Conservation (phyloP, 1,140 invertebrate genomes). For the Episyrphus balteatus region DNA sequence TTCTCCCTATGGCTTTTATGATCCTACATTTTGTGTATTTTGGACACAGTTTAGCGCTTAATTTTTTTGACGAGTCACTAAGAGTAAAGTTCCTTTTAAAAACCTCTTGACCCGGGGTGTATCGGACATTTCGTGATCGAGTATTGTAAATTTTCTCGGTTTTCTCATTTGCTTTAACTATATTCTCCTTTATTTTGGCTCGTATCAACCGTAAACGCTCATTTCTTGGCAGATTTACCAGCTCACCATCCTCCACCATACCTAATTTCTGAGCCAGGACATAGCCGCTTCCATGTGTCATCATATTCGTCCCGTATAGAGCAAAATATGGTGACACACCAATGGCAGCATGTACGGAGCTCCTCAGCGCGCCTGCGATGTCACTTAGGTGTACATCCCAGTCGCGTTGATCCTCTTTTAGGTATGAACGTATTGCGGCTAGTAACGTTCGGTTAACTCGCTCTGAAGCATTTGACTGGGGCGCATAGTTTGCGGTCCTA, state of each 20-base stretch:
- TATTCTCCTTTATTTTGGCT: background rate
- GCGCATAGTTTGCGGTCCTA: background rate
- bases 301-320: background rate
- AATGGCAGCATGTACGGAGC: background rate
- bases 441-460: slow-evolving; percentile 3
- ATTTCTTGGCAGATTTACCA: background rate
- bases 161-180: background rate
- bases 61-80: too few relatives aligned
- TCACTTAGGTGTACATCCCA: slow-evolving; percentile 2
- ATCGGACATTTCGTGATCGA: background rate
- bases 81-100: too few relatives aligned
- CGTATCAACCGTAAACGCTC: background rate
- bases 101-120: too few relatives aligned
- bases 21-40: too few relatives aligned
- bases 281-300: background rate
- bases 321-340: background rate
- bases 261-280: background rate
- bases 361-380: too few relatives aligned
- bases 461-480: slow-evolving; percentile 3
- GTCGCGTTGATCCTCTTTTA: background rate
- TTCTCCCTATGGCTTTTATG: too few relatives aligned
- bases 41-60: too few relatives aligned
- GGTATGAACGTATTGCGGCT: slow-evolving; percentile 1
- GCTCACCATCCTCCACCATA: background rate
- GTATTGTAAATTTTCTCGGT: background rate